Base-by-base conservation (phyloP, 2,888 invertebrate genomes). In the Scaptomyza parva region DNA sequence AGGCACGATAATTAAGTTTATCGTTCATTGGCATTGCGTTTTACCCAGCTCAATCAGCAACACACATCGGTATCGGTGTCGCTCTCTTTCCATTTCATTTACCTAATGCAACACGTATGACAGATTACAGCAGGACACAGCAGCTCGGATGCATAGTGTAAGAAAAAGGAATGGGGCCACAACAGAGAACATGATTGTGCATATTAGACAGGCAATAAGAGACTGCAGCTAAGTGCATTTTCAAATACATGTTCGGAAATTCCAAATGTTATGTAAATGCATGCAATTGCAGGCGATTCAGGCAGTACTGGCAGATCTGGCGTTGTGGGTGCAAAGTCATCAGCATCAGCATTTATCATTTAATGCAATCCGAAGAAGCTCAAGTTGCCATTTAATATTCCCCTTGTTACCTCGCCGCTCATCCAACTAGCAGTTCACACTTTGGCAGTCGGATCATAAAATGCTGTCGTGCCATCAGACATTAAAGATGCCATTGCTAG, bases 1-100 rank as follows among this genome's bases (percentile, higher is more conserved):
- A 89, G 80, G 79, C 78, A 70, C 82, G 80, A 90, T 90, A 90
- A 90, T 90, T 90, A 88, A 88, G 89, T 89, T 90, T 90, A 89
- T 89, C 89, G 85, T 88, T 82, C 86, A 84, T 87, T 85, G 83
- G 83, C 86, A 75, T 70, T 71, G 86, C 64, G 63, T 51, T 69
- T 68, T 51, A 39, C 35, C 41, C 57, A 47, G 30, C 58, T 35
- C 51, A 47, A 18, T 33, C 35, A 18, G 4, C 14, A 35, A 14
- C 35, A 14, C 14, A 40, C 57, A 18, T 33, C 14, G 11, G 24
- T 24, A 6, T 26, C 37, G 37, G 8, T n/a, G 28, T 11, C 53
- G 7, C 47, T 24, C 18, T 8, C 22, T 6, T 2, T 40, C 26
- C 37, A 12, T 43, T 17, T 26, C 55, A 55, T 30, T 26, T 39